These are phyloP conservation scores for Cyrtodaria siliqua DNA, from an alignment of 2,888 invertebrate genomes.

Conservation along the genomic window DNA sequence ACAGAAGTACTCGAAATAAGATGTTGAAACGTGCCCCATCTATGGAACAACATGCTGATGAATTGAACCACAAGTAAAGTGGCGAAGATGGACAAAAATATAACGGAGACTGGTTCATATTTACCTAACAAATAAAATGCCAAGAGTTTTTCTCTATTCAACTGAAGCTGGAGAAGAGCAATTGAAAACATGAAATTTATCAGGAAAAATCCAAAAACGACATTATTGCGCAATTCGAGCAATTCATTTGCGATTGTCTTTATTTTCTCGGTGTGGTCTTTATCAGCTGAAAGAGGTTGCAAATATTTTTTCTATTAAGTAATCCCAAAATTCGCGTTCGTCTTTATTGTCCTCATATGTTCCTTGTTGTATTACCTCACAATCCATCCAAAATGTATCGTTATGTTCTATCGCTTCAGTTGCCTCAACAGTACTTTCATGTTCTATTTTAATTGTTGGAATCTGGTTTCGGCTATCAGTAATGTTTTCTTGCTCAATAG, in stretches of 20 bases:
- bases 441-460: conserved; percentile 79
- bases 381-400: conserved; percentile 8
- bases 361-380: neutral
- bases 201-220: conserved; percentile 89
- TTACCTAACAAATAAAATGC: conserved; percentile 85
- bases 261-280: conserved; percentile 87
- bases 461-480: too few relatives aligned
- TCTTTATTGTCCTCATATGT: conserved; percentile 88
- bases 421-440: neutral
- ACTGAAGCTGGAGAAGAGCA: conserved; percentile 98
- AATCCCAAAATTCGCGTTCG: conserved; percentile 97
- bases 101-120: conserved; percentile 90
- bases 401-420: neutral
- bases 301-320: conserved; percentile 97
- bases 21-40: conserved; percentile 98
- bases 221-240: conserved; percentile 67
- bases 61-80: conserved; percentile 98
- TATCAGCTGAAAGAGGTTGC: conserved; percentile 96
- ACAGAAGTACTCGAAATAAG: conserved; percentile 94
- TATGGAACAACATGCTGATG: conserved; percentile 98
- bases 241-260: conserved; percentile 50
- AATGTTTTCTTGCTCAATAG: too few relatives aligned
- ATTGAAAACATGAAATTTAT: conserved; percentile 98
- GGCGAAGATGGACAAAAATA: conserved; percentile 98
- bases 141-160: conserved; percentile 89